Evolutionary conservation across 2,797 vertebrate genomes (phyloP), one percentile per base, ranked within the genome.

Genomic region (Sebastolobus alascanus): DNA sequence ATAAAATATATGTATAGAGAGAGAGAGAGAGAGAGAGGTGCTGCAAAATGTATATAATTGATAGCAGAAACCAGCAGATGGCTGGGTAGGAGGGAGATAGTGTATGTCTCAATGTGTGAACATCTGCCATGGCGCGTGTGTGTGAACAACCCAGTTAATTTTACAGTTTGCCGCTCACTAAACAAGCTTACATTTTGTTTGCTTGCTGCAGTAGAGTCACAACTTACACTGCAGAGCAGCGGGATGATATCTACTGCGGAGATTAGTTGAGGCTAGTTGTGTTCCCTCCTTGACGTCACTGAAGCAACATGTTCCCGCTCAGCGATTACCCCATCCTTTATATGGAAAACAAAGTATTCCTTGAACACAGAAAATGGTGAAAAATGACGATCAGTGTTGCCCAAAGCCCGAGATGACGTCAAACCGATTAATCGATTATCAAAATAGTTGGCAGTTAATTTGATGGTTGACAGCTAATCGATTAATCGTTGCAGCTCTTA

Each of bases 331-430:
- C 14, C 22, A 38, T 52, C 66, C 8, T 52, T 64, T 73, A 63
- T 20, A 6, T 72, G 54, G 73, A 69, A 72, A 38, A 40, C 31
- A 40, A 63, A 68, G 27, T 76, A 69, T 80, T 64, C 60, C 52
- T 52, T 13, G 20, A 58, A 54, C 6, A 56, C 9, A 56, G 46
- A 50, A 50, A 50, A 50, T 50, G 46, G 46, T 9, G 46, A 50
- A 50, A 50, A 50, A 50, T 50, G 46, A 5, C 0, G 46, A 50
- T 50, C 18, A 50, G 46, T 50, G 46, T 50, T 50, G 20, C 46
- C 46, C 7, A 50, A 50, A 50, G 43, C 43, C 43, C 16, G 18
- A 46, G 46, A 20, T 20, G 8, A 50, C 18, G 3, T 50, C 46
- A 50, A 18, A 50, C 2, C 16, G 18, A 50, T 50, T 50, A 50